Conservation (phyloP, 2,797 vertebrate genomes). For the Stomatorhinus walkeri region DNA sequence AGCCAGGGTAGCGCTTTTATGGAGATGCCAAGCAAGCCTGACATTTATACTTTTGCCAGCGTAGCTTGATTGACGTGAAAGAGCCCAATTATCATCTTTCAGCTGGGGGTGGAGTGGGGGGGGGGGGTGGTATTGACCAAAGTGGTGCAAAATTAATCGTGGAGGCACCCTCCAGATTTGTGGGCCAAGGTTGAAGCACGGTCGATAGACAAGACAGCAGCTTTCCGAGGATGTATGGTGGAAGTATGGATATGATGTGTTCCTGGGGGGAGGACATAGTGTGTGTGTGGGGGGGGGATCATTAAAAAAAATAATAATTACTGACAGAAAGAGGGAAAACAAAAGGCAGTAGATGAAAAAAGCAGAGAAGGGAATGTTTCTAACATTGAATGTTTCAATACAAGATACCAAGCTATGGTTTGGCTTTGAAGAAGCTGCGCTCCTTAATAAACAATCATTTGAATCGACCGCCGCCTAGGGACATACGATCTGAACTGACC, state of each 20-base stretch:
- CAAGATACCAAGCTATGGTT: background rate
- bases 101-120: background rate
- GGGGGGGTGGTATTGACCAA: background rate
- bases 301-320: background rate
- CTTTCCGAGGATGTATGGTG: background rate
- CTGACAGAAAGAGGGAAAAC: background rate
- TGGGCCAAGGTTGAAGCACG: background rate
- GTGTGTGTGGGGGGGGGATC: background rate
- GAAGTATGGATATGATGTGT: background rate
- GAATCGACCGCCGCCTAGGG: background rate
- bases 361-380: background rate
- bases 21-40: background rate
- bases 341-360: background rate
- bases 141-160: background rate
- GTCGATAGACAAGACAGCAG: background rate
- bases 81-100: background rate
- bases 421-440: background rate
- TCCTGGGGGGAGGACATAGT: background rate
- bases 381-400: background rate
- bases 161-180: background rate
- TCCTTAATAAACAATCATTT: background rate
- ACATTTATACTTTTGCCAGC: background rate
- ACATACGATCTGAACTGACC: background rate
- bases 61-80: background rate
- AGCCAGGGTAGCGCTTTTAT: background rate